Percentiles rank a stretch among this genome's conserved stretches.
Evolutionary conservation across 1,140 invertebrate species (phyloP).

Genomic region (Globodera rostochiensis): DNA sequence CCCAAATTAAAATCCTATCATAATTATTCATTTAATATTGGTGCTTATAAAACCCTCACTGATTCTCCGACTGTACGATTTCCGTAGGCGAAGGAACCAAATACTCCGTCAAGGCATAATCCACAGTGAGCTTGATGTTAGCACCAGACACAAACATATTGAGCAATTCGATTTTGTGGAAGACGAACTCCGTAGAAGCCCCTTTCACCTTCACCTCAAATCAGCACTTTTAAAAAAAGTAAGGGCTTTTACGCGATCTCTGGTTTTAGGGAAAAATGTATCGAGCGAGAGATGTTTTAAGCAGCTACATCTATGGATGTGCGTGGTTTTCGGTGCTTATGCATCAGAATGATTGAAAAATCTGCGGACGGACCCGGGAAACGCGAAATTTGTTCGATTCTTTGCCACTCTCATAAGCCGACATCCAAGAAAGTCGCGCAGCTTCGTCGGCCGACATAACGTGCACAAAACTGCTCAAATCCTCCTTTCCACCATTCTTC

Average conservation of each 20-base stretch:
- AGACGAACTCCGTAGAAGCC: conserved; percentile 24
- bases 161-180: conserved; percentile 57
- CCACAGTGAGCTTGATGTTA: conserved; percentile 46
- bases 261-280: not conserved
- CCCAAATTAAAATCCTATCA: too few species aligned
- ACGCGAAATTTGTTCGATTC: conserved; percentile 31
- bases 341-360: not conserved
- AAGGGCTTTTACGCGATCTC: not conserved
- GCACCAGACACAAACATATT: conserved; percentile 45
- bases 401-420: conserved; percentile 42
- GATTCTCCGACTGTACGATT: conserved; percentile 58
- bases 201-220: conserved; percentile 36
- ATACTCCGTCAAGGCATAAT: conserved; percentile 45
- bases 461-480: conserved; percentile 48
- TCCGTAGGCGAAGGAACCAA: conserved; percentile 52
- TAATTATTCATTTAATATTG: conserved; percentile 24
- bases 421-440: conserved; percentile 50
- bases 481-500: conserved; percentile 51
- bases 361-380: not conserved
- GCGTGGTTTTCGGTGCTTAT: not conserved
- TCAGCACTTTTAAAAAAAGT: not conserved
- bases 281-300: too few species aligned
- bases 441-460: conserved; percentile 40
- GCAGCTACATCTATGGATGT: not conserved
- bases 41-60: conserved; percentile 46